phyloP scores from a whole-genome alignment of 2,888 invertebrate species.

The Aproaerema taeniolella region DNA sequence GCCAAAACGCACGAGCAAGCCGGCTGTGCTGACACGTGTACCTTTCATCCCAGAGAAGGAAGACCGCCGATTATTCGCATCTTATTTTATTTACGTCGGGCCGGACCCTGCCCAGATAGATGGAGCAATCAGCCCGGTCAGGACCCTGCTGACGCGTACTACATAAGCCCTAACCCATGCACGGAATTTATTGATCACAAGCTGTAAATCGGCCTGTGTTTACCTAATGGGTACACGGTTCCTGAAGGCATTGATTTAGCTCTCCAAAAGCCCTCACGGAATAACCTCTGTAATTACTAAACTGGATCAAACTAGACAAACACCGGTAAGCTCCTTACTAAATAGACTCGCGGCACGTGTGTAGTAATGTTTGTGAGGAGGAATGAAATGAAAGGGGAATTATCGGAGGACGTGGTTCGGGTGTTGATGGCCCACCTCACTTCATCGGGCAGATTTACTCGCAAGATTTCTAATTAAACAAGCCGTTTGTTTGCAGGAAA shows the following conservation, averaged over 20 bases:
- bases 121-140: constrained; percentile 63
- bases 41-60: not conserved
- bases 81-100: constrained; percentile 56
- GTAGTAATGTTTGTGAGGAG: constrained; percentile 35
- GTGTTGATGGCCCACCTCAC: constrained; percentile 39
- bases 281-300: constrained; percentile 26
- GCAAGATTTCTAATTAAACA: not conserved
- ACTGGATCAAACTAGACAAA: constrained; percentile 28
- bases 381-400: constrained; percentile 42
- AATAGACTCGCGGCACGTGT: constrained; percentile 27
- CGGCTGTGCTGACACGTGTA: not conserved
- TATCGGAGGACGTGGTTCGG: constrained; percentile 43
- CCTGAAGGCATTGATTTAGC: constrained; percentile 22
- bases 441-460: constrained; percentile 6
- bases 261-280: constrained; percentile 18
- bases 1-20: no score
- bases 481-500: not conserved
- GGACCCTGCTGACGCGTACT: constrained; percentile 61
- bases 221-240: constrained; percentile 36
- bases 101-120: constrained; percentile 53
- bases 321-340: constrained; percentile 21
- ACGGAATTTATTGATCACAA: constrained; percentile 65
- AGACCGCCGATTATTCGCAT: constrained; percentile 41
- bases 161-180: constrained; percentile 43
- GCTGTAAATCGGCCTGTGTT: constrained; percentile 58